A percentile compares a stretch with the other conserved stretches of the same genome.
Conservation (phyloP, 53 echinoderm and acorn worm species). For the Antedon mediterranea region DNA sequence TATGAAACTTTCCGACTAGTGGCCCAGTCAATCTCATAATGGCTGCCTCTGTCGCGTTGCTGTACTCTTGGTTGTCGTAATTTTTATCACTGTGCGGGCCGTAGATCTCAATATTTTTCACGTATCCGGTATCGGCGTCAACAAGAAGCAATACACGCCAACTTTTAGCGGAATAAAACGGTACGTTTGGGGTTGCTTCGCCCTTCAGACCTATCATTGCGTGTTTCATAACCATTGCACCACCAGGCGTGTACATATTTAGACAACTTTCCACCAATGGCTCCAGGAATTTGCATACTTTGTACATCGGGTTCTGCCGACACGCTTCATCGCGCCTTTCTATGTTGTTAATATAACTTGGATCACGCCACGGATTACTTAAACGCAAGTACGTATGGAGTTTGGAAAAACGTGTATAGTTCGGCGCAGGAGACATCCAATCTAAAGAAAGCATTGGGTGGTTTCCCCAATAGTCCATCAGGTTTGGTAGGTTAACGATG, state of each 20-base stretch:
- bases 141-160: conserved; percentile 17
- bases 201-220: neutral
- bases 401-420: conserved; percentile 10
- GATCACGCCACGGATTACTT: conserved; percentile 39
- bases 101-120: conserved; percentile 14
- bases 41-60: neutral
- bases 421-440: neutral
- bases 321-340: conserved; percentile 30
- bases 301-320: conserved; percentile 26
- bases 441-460: conserved; percentile 4
- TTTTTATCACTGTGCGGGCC: neutral
- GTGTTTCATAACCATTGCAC: conserved; percentile 14
- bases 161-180: neutral
- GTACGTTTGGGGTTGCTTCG: neutral
- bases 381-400: conserved; percentile 31
- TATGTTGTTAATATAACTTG: conserved; percentile 24
- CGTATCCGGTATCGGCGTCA: conserved; percentile 22
- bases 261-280: conserved; percentile 6
- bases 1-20: conserved; percentile 7
- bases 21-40: conserved; percentile 3
- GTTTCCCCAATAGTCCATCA: conserved; percentile 23
- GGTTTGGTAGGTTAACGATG: conserved; percentile 15
- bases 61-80: neutral
- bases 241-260: conserved; percentile 13
- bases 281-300: conserved; percentile 9